phyloP scores from a whole-genome alignment of 1,140 invertebrate genomes.

The Monomorium pharaonis region DNA sequence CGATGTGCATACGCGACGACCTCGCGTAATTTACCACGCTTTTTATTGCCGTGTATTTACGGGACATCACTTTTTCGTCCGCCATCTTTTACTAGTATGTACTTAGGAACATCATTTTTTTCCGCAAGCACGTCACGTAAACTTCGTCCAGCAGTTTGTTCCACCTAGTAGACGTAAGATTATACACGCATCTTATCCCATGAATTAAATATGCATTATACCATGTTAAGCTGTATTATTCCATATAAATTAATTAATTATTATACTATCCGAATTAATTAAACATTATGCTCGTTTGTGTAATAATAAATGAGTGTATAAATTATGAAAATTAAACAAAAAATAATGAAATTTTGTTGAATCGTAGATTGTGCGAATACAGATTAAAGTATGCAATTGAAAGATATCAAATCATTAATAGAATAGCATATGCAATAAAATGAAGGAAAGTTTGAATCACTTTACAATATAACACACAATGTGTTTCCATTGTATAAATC shows the following conservation, averaged over 20 bases:
- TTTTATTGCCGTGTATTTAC: slow-evolving; percentile 67
- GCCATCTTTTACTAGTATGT: slow-evolving; percentile 1
- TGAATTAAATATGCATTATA: slow-evolving; percentile 6
- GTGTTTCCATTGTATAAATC: slow-evolving; percentile 5
- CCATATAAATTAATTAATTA: slow-evolving; percentile 2
- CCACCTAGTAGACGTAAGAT: neutral
- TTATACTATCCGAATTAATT: neutral
- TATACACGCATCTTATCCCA: neutral
- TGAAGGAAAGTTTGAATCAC: neutral
- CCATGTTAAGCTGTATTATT: neutral
- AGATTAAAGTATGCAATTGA: too few species aligned
- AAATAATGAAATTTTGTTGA: neutral
- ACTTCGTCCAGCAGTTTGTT: slow-evolving; percentile 30
- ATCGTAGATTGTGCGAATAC: neutral
- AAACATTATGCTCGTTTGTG: neutral
- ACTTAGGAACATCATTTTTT: slow-evolving; percentile 26
- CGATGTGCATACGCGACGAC: slow-evolving; percentile 61
- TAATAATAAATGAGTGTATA: neutral
- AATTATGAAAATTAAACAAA: neutral
- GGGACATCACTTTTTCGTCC: slow-evolving; percentile 32
- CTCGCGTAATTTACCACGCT: slow-evolving; percentile 49
- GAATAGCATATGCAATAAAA: neutral
- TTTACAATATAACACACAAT: neutral
- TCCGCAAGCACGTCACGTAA: neutral
- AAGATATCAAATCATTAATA: too few species aligned